Base-by-base conservation (phyloP, 2,797 vertebrate species). In the Chrysocyon brachyurus region DNA sequence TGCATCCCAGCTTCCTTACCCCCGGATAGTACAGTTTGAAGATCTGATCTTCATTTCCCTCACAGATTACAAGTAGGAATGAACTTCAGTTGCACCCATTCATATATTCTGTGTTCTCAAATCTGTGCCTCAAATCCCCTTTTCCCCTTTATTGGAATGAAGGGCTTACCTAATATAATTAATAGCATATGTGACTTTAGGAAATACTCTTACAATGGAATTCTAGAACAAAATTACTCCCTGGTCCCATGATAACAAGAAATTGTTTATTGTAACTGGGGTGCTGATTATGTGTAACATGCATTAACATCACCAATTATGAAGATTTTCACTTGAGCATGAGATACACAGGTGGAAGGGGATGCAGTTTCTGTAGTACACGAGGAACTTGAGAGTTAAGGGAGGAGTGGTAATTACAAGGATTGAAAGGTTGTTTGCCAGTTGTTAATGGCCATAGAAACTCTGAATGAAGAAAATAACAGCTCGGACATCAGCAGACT, bases 141-240 rank as follows among this genome's bases (percentile, higher is more conserved):
- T 22, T 93, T 12, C 5, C 1, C 14, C 5, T 6, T 40, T 59
- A 49, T 19, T 59, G 12, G 63, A 6, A 59, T 85, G 40, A 84
- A 77, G 12, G 26, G 11, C 46, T 68, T 90, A 33, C 40, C 24
- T n/a, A 52, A 52, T 15, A 40, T 10, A 49, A 36, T 68, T 17
- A 40, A 10, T 28, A 77, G 0, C 59, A 77, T 21, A 77, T 59
- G 1, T 1, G 0, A 7, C 3, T 0, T 68, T 70, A 22, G 54
- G 70, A 66, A 33, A 56, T 24, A 36, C 19, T 36, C 31, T 90
- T 54, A 31, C 6, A 70, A 59, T 19, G 10, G 17, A 85, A 68
- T 15, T 85, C 24, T 40, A 90, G 26, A 36, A 36, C 24, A 59
- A 54, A 6, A 36, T 40, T 40, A 36, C 14, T 78, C 21, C 59